Conservation (phyloP, 1,140 invertebrate species). For the Laupala kohalensis region DNA sequence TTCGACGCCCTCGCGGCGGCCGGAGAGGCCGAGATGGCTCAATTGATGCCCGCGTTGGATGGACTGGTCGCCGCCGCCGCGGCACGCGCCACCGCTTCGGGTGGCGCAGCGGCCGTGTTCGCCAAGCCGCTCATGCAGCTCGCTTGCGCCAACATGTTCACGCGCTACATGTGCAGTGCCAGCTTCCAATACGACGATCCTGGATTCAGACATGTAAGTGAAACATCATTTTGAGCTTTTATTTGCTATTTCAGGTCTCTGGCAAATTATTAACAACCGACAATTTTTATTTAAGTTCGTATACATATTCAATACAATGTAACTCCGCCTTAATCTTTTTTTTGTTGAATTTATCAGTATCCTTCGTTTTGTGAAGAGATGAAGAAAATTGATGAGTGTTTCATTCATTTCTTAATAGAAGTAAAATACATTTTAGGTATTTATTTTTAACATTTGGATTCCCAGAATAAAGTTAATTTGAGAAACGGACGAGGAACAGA, state of each 20-base stretch:
- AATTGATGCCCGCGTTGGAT: conserved; percentile 9
- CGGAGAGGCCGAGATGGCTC: conserved; percentile 18
- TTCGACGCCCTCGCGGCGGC: conserved; percentile 26
- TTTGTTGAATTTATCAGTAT: not conserved
- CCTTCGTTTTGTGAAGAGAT: too few species aligned
- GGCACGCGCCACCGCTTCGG: conserved; percentile 25
- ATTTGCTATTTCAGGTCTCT: too few species aligned
- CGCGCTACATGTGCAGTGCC: conserved; percentile 66
- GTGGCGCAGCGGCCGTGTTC: conserved; percentile 25
- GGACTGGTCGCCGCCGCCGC: conserved; percentile 23
- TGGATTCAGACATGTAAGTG: conserved; percentile 38
- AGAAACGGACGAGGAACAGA: too few species aligned
- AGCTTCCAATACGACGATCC: conserved; percentile 51
- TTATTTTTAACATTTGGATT: too few species aligned
- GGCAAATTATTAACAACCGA: too few species aligned
- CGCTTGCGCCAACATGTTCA: conserved; percentile 72
- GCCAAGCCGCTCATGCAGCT: conserved; percentile 47
- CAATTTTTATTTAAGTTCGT: too few species aligned
- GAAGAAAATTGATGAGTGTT: too few species aligned
- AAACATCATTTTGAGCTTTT: too few species aligned
- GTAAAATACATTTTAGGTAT: too few species aligned
- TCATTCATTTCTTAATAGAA: too few species aligned
- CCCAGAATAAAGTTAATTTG: too few species aligned
- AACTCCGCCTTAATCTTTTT: not conserved
- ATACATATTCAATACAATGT: too few species aligned